These are phyloP conservation scores for Argyrosomus japonicus DNA, from an alignment of 2,113 vertebrate species.

Conservation along the genomic window DNA sequence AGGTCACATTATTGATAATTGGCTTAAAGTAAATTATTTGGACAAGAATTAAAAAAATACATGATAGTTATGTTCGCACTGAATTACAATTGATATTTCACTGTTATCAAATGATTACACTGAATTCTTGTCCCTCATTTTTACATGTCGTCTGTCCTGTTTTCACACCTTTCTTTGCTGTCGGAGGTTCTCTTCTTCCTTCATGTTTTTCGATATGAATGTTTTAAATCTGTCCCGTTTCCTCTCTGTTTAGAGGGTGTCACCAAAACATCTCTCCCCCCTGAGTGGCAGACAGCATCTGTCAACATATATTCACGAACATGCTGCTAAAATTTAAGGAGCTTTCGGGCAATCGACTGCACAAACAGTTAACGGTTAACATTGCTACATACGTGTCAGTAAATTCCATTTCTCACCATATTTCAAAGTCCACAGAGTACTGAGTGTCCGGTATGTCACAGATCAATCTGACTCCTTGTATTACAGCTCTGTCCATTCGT, in stretches of 20 bases:
- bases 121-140: conserved; percentile 9
- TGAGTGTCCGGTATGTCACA: too few relatives aligned
- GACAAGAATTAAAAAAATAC: neutral
- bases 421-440: neutral
- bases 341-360: neutral
- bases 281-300: neutral
- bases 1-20: neutral
- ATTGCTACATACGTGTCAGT: neutral
- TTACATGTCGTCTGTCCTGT: conserved; percentile 6
- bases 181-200: neutral
- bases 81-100: neutral
- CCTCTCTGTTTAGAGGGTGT: conserved; percentile 3
- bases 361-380: neutral
- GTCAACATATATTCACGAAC: neutral
- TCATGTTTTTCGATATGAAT: conserved; percentile 24
- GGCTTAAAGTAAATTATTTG: neutral
- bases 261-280: neutral
- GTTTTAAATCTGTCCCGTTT: neutral
- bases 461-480: neutral
- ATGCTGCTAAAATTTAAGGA: neutral
- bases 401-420: neutral
- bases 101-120: neutral
- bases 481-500: neutral
- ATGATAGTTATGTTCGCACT: neutral
- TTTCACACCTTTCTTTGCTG: neutral